Percentiles rank a stretch among this genome's conserved stretches.
phyloP scores from a whole-genome alignment of 2,113 vertebrate species.

The Ceyx margarethae region DNA sequence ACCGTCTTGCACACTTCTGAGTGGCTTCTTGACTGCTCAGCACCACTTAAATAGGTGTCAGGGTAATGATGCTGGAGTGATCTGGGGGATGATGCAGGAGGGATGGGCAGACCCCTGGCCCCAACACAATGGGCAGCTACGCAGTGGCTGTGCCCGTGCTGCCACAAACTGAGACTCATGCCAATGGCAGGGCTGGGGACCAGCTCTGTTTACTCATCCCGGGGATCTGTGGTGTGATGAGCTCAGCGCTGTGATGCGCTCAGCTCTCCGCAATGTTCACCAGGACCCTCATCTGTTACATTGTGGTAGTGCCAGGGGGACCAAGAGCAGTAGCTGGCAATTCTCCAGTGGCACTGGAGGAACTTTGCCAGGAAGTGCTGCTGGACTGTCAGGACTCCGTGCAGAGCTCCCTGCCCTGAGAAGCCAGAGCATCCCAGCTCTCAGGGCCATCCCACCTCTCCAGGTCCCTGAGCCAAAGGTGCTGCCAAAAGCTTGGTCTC shows the following conservation, averaged over 20 bases:
- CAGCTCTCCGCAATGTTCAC: not conserved
- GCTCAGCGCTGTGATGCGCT: not conserved
- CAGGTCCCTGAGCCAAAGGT: not conserved
- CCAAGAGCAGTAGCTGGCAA: not conserved
- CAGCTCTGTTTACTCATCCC: not conserved
- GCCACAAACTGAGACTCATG: not conserved
- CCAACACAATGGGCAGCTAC: not conserved
- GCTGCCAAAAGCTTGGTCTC: not conserved
- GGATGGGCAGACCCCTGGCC: not conserved
- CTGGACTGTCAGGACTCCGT: rapidly evolving
- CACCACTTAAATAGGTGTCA: rapidly evolving
- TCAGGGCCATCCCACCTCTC: rapidly evolving
- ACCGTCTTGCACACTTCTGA: not conserved
- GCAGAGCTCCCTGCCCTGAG: not conserved
- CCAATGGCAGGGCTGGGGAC: not conserved
- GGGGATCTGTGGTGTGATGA: not conserved
- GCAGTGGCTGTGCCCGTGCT: not conserved
- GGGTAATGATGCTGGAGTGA: not conserved
- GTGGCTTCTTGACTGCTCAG: not conserved
- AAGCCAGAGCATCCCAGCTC: not conserved
- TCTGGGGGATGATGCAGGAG: not conserved
- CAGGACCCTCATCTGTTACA: rapidly evolving
- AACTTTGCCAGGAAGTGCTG: not conserved
- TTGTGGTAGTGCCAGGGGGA: rapidly evolving
- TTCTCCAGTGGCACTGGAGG: rapidly evolving